A percentile compares a stretch with the other conserved stretches of the same genome.
These are phyloP conservation scores for Lepidocolaptes lacrymiger DNA, from an alignment of 2,797 vertebrate genomes.

Conservation along the genomic window DNA sequence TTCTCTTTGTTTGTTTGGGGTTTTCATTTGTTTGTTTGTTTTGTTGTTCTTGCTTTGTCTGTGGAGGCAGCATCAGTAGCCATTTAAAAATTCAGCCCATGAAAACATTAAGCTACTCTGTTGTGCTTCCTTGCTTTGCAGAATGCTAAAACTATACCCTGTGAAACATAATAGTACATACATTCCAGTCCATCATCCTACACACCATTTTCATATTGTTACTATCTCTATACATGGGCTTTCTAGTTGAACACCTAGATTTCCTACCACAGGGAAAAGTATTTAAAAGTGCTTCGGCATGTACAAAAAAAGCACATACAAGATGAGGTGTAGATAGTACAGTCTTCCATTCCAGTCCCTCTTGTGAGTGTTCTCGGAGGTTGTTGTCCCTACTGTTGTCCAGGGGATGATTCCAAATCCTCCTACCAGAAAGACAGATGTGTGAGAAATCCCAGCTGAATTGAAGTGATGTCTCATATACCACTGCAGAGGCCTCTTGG, in stretches of 20 bases:
- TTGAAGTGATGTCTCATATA: background rate
- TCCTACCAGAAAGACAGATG: conserved; percentile 48
- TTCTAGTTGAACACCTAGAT: background rate
- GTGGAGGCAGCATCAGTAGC: background rate
- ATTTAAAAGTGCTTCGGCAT: background rate
- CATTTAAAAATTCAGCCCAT: background rate
- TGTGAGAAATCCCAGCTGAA: conserved; percentile 43
- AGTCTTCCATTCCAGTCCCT: background rate
- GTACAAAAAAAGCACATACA: background rate
- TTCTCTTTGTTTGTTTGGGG: background rate
- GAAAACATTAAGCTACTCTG: background rate
- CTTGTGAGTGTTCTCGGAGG: background rate
- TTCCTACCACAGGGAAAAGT: background rate
- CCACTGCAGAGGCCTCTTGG: conserved; percentile 57
- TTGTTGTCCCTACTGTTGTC: background rate
- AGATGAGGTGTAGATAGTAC: background rate
- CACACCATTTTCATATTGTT: background rate
- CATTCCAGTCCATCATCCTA: background rate
- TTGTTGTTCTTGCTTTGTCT: background rate
- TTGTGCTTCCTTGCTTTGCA: background rate
- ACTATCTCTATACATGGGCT: background rate
- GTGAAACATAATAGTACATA: background rate
- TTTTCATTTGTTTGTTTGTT: background rate
- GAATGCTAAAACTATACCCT: background rate
- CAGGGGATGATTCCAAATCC: background rate